Percentiles rank a stretch among this genome's conserved stretches.
These are phyloP conservation scores for Microplitis demolitor DNA, from an alignment of 1,140 invertebrate species.

Conservation along the genomic window DNA sequence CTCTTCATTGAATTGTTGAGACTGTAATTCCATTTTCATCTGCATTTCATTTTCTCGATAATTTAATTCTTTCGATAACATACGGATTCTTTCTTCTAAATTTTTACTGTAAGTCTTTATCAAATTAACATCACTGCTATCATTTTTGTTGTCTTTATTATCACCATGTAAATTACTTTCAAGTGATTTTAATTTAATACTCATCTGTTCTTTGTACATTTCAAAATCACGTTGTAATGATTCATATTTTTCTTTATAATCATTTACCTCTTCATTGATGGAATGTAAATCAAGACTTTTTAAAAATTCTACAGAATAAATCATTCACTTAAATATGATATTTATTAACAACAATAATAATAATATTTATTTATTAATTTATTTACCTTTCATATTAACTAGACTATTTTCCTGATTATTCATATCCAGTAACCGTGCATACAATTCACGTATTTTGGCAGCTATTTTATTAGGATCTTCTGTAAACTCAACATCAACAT, in stretches of 20 bases:
- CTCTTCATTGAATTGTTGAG: constrained; percentile 63
- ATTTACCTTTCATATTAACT: constrained; percentile 47
- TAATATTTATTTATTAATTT: neutral
- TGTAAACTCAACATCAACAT: constrained; percentile 33
- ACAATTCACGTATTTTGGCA: constrained; percentile 49
- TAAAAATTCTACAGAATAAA: constrained; percentile 16
- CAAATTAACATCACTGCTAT: constrained; percentile 55
- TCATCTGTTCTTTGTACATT: constrained; percentile 49
- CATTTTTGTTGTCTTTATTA: constrained; percentile 45
- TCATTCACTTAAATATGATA: no score
- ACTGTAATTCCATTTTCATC: constrained; percentile 59
- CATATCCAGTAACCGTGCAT: constrained; percentile 44
- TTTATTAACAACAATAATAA: neutral
- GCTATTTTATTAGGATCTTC: constrained; percentile 47
- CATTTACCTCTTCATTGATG: constrained; percentile 34
- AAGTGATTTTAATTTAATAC: constrained; percentile 43
- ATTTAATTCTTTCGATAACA: constrained; percentile 66
- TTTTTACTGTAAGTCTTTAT: constrained; percentile 67
- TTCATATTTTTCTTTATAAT: constrained; percentile 63
- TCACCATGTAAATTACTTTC: constrained; percentile 26
- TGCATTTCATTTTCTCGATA: constrained; percentile 65
- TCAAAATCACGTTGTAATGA: constrained; percentile 58
- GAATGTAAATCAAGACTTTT: constrained; percentile 44
- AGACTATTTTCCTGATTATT: constrained; percentile 48
- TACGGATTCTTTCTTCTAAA: constrained; percentile 69